Evolutionary conservation across 1,140 invertebrate genomes (phyloP), one percentile per base, ranked within the genome.

Genomic region (Sogatella furcifera): DNA sequence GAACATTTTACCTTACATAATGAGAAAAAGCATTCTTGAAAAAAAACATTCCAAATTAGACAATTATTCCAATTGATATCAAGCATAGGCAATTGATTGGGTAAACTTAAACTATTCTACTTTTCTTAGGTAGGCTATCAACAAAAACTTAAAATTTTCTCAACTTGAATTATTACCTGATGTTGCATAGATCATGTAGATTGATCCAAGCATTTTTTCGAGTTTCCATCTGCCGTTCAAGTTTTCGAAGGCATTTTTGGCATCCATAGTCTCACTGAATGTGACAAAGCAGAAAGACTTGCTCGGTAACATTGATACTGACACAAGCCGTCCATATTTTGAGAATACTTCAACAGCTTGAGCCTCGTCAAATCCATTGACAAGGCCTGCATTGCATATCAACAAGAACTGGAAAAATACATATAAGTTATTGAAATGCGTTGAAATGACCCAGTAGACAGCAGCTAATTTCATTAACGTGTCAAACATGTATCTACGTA

Each of bases 281-380:
- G 74, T 72, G 1, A 92, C 65, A 74, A 91, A 90, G 55, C 82
- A 83, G 68, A 86, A 92, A 0, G 88, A 87, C 75, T 91, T 90
- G 55, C 77, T 77, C 14, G 80, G 77, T 55, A 86, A 64, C 81
- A 92, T 84, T 17, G 81, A 67, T 41, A 91, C 74, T 53, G 77
- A 77, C 64, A 75, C 73, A 38, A 81, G 70, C 49, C 52, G 21
- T 44, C 80, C 81, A 78, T 73, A 76, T 68, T 68, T 63, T 63
- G 63, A 57, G 68, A 79, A 80, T 61, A 79, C 62, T 34, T 76
- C 65, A 8, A 83, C 68, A 1, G 92, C 65, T 24, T 74, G 72
- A 70, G 85, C 81, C 67, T 82, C 77, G 11, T 79, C 75, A 19
- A 89, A 73, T 54, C 85, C 85, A 70, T 84, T 88, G 10, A 81